Evolutionary conservation across 2,113 vertebrate species (phyloP).

Genomic region (Aspiorhynchus laticeps): DNA sequence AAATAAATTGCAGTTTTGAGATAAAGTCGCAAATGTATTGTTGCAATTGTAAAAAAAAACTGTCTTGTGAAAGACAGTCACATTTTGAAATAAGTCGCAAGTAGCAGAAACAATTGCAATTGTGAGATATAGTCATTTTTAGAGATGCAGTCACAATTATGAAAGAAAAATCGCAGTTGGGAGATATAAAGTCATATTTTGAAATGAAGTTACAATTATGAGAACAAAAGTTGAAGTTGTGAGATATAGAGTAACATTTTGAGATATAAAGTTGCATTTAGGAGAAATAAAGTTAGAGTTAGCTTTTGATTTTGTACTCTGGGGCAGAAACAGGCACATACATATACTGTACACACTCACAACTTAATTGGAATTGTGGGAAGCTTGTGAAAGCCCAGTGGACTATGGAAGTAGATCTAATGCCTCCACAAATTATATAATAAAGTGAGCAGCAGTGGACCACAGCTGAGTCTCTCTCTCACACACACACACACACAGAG

Average conservation of each 20-base stretch:
- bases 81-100: too few species aligned
- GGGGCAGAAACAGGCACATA: not conserved
- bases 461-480: slow-evolving; percentile 3
- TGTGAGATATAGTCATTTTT: not conserved
- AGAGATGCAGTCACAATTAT: not conserved
- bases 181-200: not conserved
- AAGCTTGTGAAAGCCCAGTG: slow-evolving; percentile 23
- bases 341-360: not conserved
- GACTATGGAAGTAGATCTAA: slow-evolving; percentile 44
- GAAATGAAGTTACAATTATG: not conserved
- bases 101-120: not conserved
- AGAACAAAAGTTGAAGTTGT: not conserved
- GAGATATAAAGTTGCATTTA: not conserved
- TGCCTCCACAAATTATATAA: slow-evolving; percentile 37
- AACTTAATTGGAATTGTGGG: slow-evolving; percentile 40
- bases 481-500: not conserved
- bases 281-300: not conserved
- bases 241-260: not conserved
- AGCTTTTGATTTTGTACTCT: not conserved
- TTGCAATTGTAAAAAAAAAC: not conserved
- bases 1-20: not conserved
- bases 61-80: too few species aligned
- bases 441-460: slow-evolving; percentile 29
- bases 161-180: not conserved
- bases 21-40: not conserved